Percentiles rank a stretch among this genome's conserved stretches.
Conservation (phyloP, 2,113 vertebrate species). For the Sander vitreus region DNA sequence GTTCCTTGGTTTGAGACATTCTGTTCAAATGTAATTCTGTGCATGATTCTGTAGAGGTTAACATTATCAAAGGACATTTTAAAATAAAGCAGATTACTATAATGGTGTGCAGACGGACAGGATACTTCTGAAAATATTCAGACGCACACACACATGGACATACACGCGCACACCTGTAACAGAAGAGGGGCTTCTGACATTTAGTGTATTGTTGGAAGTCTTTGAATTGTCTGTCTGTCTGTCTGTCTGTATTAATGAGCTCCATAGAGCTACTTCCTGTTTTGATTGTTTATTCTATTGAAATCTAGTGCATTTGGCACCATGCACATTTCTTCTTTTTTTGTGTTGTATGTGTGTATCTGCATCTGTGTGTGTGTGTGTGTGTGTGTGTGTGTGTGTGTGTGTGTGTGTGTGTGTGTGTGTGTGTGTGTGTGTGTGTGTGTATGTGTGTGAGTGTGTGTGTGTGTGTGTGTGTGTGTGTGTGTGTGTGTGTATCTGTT, state of each 20-base stretch:
- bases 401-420: background rate
- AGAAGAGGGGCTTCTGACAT: slow-evolving; percentile 21
- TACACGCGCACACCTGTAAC: slow-evolving; percentile 8
- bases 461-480: background rate
- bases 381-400: slow-evolving; percentile 2
- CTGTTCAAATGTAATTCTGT: background rate
- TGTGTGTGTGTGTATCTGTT: slow-evolving; percentile 8
- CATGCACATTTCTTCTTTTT: slow-evolving; percentile 9
- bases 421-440: background rate
- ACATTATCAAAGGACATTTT: slow-evolving; percentile 16
- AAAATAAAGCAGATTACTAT: background rate
- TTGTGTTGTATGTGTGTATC: background rate
- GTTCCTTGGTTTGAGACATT: slow-evolving; percentile 3
- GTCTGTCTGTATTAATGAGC: slow-evolving; percentile 40
- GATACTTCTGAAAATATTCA: background rate
- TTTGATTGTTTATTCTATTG: slow-evolving; percentile 50
- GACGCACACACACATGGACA: background rate
- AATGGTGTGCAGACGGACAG: too few relatives aligned
- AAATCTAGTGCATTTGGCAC: slow-evolving; percentile 52
- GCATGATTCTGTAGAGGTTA: background rate
- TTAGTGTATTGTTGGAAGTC: slow-evolving; percentile 23
- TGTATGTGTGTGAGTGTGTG: slow-evolving; percentile 1
- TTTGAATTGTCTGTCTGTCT: slow-evolving; percentile 12
- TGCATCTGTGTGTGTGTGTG: background rate
- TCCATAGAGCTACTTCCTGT: slow-evolving; percentile 30